These are phyloP conservation scores for Himalopsyche anomala DNA, from an alignment of 2,888 invertebrate genomes.

Conservation along the genomic window DNA sequence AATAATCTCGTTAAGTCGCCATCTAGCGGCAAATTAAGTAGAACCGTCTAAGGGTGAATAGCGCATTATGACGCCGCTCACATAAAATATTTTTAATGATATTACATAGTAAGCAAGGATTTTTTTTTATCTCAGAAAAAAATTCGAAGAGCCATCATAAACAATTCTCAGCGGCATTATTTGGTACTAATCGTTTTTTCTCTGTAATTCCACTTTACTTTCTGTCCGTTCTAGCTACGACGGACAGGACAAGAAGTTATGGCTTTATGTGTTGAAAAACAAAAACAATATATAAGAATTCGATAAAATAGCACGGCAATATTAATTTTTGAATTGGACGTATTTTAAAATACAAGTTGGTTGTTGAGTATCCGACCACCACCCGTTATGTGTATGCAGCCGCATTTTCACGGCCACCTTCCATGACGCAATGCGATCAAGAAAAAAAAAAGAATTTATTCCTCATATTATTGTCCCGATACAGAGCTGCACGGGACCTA, in stretches of 20 bases:
- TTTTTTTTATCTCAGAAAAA: slow-evolving; percentile 22
- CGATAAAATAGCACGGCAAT: neutral
- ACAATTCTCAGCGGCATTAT: slow-evolving; percentile 34
- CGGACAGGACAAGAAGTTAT: neutral
- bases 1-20: neutral
- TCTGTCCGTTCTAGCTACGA: neutral
- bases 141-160: neutral
- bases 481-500: too few relatives aligned
- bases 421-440: too few relatives aligned
- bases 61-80: neutral
- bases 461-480: too few relatives aligned
- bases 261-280: neutral
- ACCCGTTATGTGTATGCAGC: too few relatives aligned
- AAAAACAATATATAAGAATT: neutral
- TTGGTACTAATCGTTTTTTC: slow-evolving; percentile 21
- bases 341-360: neutral
- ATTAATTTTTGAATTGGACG: neutral
- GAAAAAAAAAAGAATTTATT: too few relatives aligned
- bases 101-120: slow-evolving; percentile 4
- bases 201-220: neutral
- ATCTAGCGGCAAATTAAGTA: neutral
- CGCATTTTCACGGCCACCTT: too few relatives aligned
- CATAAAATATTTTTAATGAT: slow-evolving; percentile 26
- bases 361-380: too few relatives aligned
- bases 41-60: neutral